Evolutionary conservation across 2,888 invertebrate genomes (phyloP).

Genomic region (Chalcosyrphus nemorum): DNA sequence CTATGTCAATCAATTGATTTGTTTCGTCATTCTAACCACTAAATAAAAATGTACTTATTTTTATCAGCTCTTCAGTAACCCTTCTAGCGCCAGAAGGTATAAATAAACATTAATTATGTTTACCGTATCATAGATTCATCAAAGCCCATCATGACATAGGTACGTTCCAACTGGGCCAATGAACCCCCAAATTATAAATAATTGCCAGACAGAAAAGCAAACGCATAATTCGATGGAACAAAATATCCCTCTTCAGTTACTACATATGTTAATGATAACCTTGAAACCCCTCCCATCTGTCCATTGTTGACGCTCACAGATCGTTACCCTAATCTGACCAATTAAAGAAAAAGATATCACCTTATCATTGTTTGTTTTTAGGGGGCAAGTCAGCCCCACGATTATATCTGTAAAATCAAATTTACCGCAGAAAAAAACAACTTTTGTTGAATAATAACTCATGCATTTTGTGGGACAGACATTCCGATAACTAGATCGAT

Average conservation of each 20-base stretch:
- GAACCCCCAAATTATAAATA: not conserved
- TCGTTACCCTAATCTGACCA: not conserved
- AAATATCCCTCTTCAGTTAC: no score
- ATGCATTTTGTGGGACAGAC: slow-evolving; percentile 49
- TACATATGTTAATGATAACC: slow-evolving; percentile 3
- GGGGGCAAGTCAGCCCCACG: not conserved
- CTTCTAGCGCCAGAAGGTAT: no score
- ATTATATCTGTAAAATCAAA: slow-evolving; percentile 33
- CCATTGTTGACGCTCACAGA: not conserved
- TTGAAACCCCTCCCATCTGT: not conserved
- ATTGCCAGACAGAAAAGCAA: not conserved
- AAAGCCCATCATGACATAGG: no score
- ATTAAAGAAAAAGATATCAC: slow-evolving; percentile 9
- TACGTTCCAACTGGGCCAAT: no score
- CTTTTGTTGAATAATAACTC: slow-evolving; percentile 5
- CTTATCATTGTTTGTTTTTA: slow-evolving; percentile 7
- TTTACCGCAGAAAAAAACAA: not conserved
- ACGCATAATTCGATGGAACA: no score
- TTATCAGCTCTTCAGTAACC: no score
- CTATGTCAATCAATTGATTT: no score
- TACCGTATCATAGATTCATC: no score
- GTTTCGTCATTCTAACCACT: no score
- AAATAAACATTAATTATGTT: no score
- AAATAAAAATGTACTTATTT: no score
- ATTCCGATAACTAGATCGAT: not conserved